Conservation (phyloP, 2,113 vertebrate genomes). For the Phocoena phocoena region DNA sequence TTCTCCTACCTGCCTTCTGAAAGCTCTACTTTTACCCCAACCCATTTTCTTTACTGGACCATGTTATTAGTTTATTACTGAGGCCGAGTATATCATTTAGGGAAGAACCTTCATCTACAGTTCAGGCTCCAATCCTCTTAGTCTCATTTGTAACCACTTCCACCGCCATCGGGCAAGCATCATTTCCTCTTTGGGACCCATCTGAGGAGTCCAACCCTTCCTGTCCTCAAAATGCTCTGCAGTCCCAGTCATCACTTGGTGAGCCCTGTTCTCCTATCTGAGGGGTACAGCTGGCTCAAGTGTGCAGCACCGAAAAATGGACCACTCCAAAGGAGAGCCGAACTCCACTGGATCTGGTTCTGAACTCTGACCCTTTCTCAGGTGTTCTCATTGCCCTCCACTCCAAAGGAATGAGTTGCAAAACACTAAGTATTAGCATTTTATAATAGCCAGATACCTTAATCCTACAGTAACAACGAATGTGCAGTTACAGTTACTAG, state of each 20-base stretch:
- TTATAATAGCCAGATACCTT: neutral
- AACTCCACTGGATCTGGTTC: neutral
- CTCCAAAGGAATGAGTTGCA: neutral
- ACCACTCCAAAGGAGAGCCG: neutral
- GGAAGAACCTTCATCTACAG: neutral
- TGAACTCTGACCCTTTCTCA: neutral
- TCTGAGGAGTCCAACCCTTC: neutral
- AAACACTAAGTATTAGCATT: conserved; percentile 5
- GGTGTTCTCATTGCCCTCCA: neutral
- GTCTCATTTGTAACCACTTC: neutral
- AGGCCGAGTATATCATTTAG: neutral
- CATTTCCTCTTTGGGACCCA: neutral
- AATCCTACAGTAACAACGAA: neutral
- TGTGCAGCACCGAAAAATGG: neutral
- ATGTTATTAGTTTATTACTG: neutral
- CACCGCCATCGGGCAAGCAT: neutral
- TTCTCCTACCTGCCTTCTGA: neutral
- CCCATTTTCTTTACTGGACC: neutral
- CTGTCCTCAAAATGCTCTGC: neutral
- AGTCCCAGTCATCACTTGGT: neutral
- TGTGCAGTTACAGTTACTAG: neutral
- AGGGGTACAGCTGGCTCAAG: neutral
- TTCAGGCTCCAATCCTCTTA: neutral
- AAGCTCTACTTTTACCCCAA: neutral
- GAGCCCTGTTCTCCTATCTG: neutral